Evolutionary conservation across 2,888 invertebrate species (phyloP).

Genomic region (Cynaeus angustus): DNA sequence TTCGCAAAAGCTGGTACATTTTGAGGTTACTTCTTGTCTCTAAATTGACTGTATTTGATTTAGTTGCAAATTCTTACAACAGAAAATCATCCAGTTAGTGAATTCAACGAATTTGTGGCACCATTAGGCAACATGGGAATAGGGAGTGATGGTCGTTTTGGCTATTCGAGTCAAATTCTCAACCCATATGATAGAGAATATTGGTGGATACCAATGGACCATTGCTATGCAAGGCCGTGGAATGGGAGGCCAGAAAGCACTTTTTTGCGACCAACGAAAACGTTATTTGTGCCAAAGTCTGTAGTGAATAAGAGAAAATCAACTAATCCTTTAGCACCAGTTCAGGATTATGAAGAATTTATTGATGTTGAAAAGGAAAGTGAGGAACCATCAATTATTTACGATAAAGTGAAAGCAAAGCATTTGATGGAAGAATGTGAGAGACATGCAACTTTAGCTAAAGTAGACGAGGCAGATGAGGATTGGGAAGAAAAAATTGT

Average conservation of each 20-base stretch:
- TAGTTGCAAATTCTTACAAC: constrained; percentile 36
- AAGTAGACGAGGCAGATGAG: constrained; percentile 74
- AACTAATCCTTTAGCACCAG: constrained; percentile 57
- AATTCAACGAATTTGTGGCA: constrained; percentile 37
- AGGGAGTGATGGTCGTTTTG: constrained; percentile 30
- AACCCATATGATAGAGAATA: constrained; percentile 58
- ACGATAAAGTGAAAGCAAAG: constrained; percentile 76
- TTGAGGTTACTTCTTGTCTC: constrained; percentile 38
- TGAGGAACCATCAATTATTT: constrained; percentile 72
- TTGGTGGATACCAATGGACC: constrained; percentile 76
- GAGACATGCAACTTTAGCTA: constrained; percentile 77
- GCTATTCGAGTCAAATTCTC: constrained; percentile 19
- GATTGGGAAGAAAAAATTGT: constrained; percentile 83
- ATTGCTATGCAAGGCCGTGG: constrained; percentile 83
- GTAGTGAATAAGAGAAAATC: constrained; percentile 57
- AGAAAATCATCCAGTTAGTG: constrained; percentile 6
- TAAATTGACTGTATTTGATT: constrained; percentile 26
- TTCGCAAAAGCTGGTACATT: constrained; percentile 34
- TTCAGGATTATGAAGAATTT: constrained; percentile 62
- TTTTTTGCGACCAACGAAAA: constrained; percentile 76
- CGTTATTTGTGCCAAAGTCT: constrained; percentile 71
- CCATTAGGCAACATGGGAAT: constrained; percentile 35
- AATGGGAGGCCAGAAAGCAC: constrained; percentile 79
- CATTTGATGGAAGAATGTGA: constrained; percentile 83
- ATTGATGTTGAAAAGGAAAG: constrained; percentile 73